Evolutionary conservation across 1,140 invertebrate genomes (phyloP).

Genomic region (Acromyrmex heyeri): DNA sequence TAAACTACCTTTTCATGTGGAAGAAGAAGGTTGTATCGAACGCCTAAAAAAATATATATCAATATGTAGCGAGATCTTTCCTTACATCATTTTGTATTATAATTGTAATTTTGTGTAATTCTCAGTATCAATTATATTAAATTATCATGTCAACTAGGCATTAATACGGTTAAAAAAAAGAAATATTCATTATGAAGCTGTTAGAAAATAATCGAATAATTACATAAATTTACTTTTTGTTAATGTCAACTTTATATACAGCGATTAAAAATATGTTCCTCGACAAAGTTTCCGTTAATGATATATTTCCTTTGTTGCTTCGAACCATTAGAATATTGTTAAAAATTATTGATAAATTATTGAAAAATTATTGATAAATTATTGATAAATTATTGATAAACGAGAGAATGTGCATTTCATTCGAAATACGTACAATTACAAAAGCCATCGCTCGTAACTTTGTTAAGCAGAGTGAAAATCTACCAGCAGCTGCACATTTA

Average conservation of each 20-base stretch:
- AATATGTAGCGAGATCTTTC: background rate
- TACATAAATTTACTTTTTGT: slow-evolving; percentile 13
- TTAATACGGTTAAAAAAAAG: background rate
- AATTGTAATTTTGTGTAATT: background rate
- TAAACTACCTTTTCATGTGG: background rate
- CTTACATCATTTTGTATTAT: background rate
- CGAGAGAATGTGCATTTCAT: slow-evolving; percentile 45
- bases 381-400: background rate
- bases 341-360: slow-evolving; percentile 28
- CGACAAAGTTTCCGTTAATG: background rate
- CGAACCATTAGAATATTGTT: background rate
- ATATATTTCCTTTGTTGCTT: slow-evolving; percentile 6
- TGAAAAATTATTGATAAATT: slow-evolving; percentile 21
- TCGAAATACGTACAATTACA: slow-evolving; percentile 51
- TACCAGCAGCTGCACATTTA: background rate
- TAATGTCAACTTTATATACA: background rate
- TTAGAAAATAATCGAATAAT: background rate
- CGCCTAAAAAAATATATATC: background rate
- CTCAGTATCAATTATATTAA: background rate
- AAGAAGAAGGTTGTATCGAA: background rate
- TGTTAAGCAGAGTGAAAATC: background rate
- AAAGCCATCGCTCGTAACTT: slow-evolving; percentile 9
- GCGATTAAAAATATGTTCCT: background rate
- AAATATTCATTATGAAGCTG: background rate
- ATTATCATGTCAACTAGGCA: background rate